A percentile compares a stretch with the other conserved stretches of the same genome.
phyloP scores from a whole-genome alignment of 2,113 vertebrate species.

The Gavialis gangeticus region DNA sequence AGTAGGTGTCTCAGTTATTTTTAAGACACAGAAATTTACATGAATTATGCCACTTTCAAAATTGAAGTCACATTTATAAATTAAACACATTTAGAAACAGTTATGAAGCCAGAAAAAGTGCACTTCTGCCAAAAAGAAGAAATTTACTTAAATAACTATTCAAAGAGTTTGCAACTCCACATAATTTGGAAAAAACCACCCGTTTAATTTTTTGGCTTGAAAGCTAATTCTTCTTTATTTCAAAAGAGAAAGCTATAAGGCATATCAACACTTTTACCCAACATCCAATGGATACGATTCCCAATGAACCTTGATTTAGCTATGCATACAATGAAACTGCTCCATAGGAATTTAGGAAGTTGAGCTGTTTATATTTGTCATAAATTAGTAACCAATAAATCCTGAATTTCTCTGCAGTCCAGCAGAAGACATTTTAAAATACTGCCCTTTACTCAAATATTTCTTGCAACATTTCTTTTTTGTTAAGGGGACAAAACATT shows the following conservation, averaged over 20 bases:
- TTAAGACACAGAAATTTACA: no score
- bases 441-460: background rate
- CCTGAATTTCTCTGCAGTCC: background rate
- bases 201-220: background rate
- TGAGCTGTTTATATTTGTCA: background rate
- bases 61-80: background rate
- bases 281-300: background rate
- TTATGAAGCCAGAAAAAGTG: accelerated
- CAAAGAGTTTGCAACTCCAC: background rate
- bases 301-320: background rate
- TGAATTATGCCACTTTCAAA: no score
- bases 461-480: background rate
- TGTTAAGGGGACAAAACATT: background rate
- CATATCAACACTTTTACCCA: background rate
- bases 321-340: accelerated
- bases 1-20: background rate
- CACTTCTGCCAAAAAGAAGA: background rate
- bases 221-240: background rate
- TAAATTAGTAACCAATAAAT: background rate
- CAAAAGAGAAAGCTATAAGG: background rate
- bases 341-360: background rate
- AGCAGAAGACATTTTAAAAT: background rate
- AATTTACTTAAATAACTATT: background rate
- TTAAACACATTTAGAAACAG: background rate
- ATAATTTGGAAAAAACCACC: background rate